Evolutionary conservation across 2,888 invertebrate species (phyloP), one percentile per base, ranked within the genome.

Genomic region (Ochropleura plecta): DNA sequence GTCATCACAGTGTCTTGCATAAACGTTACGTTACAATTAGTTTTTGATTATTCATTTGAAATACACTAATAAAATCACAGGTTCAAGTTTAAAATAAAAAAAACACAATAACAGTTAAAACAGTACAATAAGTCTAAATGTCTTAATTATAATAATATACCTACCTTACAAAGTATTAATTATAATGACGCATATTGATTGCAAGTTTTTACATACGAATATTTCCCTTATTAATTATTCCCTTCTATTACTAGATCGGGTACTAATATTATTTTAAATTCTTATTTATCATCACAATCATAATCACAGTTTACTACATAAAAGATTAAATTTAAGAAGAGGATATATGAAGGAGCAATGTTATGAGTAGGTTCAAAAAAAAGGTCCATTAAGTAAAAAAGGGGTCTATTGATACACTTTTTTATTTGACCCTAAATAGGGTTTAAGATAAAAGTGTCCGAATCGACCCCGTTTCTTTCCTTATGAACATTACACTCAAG

Each of bases 1-100:
- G 79, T 82, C 82, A 82, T 80, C 79, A 81, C 77, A 78, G 62
- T 67, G 49, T 75, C 67, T 65, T 78, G 66, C 75, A 78, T 76
- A 76, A 78, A 78, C 75, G 78, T 60, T 78, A 78, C 78, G 75
- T 73, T 78, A 78, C 78, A 73, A 74, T 70, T 80, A 77, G 78
- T 78, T 64, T 64, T 78, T 78, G 70, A 76, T 83, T 83, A 81
- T 75, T 83, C 73, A 83, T 83, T 83, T 83, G 82, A 83, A 83
- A 81, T 83, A 83, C 82, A 81, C 82, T 83, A 83, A 83, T 83
- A 83, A 83, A 83, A 83, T 81, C 83, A 83, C 83, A 83, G 83
- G 81, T 83, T 81, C 81, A 83, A 83, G 81, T 81, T 83, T 83
- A 83, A 83, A 83, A 83, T 83, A 83, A 83, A 83, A 83, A 83